phyloP scores from a whole-genome alignment of 64 coral and sea anemone species.

The Dendronephthya gigantea region DNA sequence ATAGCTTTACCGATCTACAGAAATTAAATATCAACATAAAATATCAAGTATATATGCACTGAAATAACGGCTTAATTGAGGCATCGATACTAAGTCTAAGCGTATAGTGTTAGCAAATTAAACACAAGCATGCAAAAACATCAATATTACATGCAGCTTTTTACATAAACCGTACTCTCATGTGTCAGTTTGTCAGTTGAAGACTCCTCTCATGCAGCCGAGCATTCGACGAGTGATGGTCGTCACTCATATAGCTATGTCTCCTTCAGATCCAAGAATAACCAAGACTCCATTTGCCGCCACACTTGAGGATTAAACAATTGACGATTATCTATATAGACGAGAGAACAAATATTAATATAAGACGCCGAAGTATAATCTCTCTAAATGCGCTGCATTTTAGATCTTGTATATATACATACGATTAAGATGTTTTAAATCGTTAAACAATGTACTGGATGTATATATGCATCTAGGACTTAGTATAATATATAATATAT shows the following conservation, averaged over 20 bases:
- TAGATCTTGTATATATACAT: too few relatives aligned
- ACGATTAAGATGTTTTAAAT: too few relatives aligned
- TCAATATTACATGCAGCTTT: background rate
- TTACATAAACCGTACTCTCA: background rate
- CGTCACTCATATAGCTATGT: background rate
- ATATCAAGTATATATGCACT: background rate
- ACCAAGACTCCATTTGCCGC: too few relatives aligned
- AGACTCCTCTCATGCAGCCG: background rate
- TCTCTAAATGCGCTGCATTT: too few relatives aligned
- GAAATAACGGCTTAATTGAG: background rate
- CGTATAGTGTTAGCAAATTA: background rate
- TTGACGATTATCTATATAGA: too few relatives aligned
- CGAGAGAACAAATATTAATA: too few relatives aligned
- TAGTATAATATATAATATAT: too few relatives aligned
- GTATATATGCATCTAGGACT: too few relatives aligned
- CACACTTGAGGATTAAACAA: too few relatives aligned
- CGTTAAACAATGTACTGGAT: too few relatives aligned
- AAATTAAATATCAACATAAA: slow-evolving; percentile 1
- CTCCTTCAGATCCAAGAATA: too few relatives aligned
- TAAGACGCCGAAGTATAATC: too few relatives aligned
- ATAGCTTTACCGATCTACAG: background rate
- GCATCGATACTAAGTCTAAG: background rate
- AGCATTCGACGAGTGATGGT: background rate
- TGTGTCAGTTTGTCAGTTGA: background rate
- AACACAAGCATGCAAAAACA: background rate